Base-by-base conservation (phyloP, 2,113 vertebrate genomes). In the Xiphophorus maculatus region DNA sequence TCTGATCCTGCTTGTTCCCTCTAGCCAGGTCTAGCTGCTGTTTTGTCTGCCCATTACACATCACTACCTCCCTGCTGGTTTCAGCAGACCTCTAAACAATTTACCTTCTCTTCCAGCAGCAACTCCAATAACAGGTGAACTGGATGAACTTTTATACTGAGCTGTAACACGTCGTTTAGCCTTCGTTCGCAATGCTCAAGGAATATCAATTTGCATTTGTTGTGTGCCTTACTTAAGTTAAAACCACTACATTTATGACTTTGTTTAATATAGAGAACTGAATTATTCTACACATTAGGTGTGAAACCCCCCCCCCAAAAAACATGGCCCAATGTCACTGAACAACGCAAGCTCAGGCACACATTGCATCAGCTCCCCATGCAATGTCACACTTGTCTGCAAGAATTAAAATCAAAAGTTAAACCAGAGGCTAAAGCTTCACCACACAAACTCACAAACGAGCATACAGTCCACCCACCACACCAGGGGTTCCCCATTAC, bases 341-440 rank as follows among this genome's bases (percentile, higher is more conserved):
- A 71, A 60, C 40, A 66, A 65, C 35, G 25, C 40, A 42, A 68
- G 61, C 51, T 67, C 66, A 69, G 66, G 28, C 40, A 75, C 27
- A 77, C 61, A 76, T 42, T 66, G 60, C 65, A 73, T 69, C 63
- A 65, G 44, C 69, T 63, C 54, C 33, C 58, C 62, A 63, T 71
- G 9, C 72, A 83, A 84, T 62, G 62, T 13, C 66, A 77, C 42
- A 61, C n/a, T 28, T 79, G 78, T 68, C 80, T 72, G 40, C 28
- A 25, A 3, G 33, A 82, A 87, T 80, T 78, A 33, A 71, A 75
- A 73, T 86, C 83, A 79, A 72, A 73, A 1, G 1, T 30, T 83
- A 51, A 69, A 22, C 12, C 22, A 68, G 3, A 60, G 58, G 65
- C 44, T 15, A 72, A 15, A 64, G n/a, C 5, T 6, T 30, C 30